Conservation (phyloP, 2,797 vertebrate genomes). For the Centropyge bicolor region DNA sequence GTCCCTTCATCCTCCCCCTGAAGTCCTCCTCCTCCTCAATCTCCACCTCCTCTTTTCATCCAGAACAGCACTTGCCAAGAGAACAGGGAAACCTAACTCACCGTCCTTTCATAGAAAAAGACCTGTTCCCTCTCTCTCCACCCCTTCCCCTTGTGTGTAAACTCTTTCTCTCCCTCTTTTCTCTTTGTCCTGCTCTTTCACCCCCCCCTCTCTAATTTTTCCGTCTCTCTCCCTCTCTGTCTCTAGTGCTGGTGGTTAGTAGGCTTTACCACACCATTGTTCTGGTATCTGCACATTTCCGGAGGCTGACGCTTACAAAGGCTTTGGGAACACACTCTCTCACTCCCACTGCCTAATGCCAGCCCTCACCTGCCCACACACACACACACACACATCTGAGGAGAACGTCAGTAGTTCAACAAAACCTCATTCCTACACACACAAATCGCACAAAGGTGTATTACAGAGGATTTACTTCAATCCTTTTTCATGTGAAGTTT, state of each 20-base stretch:
- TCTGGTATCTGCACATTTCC: conserved; percentile 79
- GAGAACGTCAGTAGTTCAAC: conserved; percentile 16
- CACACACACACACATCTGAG: conserved; percentile 41
- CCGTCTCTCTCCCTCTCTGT: conserved; percentile 42
- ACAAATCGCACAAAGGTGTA: conserved; percentile 48
- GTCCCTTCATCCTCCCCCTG: conserved; percentile 37
- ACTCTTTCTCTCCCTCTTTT: conserved; percentile 50
- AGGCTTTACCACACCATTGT: conserved; percentile 79
- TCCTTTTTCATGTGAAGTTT: conserved; percentile 52
- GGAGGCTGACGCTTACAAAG: conserved; percentile 72
- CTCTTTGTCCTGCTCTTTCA: conserved; percentile 54
- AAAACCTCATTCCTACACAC: conserved; percentile 32
- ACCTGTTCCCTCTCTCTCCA: conserved; percentile 60
- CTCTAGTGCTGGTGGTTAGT: conserved; percentile 60
- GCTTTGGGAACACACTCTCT: conserved; percentile 54
- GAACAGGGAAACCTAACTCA: conserved; percentile 69
- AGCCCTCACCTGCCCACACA: conserved; percentile 73
- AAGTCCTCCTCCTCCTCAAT: conserved; percentile 51
- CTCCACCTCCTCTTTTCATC: conserved; percentile 70
- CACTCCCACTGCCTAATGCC: conserved; percentile 51
- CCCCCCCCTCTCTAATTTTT: conserved; percentile 20
- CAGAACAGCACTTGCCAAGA: conserved; percentile 64
- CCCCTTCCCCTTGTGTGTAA: conserved; percentile 25
- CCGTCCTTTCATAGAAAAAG: conserved; percentile 67
- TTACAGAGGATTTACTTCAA: conserved; percentile 57